phyloP scores from a whole-genome alignment of 2,888 invertebrate genomes.

The Metellina segmentata region DNA sequence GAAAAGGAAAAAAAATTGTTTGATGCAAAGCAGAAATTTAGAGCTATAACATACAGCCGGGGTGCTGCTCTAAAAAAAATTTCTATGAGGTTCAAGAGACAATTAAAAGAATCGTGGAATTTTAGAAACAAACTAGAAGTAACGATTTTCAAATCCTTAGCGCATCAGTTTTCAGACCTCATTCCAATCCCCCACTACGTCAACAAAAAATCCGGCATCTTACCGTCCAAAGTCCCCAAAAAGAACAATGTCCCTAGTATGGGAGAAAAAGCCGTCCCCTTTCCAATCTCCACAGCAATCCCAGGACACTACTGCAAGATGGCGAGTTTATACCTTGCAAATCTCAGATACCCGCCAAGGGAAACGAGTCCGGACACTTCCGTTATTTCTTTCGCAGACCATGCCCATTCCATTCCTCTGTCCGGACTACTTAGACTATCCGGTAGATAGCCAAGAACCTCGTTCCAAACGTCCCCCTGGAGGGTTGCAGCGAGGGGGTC shows the following conservation, averaged over 20 bases:
- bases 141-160: no score
- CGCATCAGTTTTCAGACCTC: no score
- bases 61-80: no score
- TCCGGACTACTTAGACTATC: slow-evolving; percentile 51
- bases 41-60: no score
- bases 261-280: background rate
- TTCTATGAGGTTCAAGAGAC: no score
- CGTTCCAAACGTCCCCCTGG: slow-evolving; percentile 41
- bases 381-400: slow-evolving; percentile 34
- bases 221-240: background rate
- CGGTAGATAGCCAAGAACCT: slow-evolving; percentile 37
- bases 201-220: background rate
- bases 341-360: slow-evolving; percentile 23
- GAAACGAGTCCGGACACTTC: slow-evolving; percentile 28
- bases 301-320: slow-evolving; percentile 24
- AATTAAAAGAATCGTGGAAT: no score
- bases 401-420: slow-evolving; percentile 43
- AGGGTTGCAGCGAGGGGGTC: slow-evolving; percentile 3
- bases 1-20: no score
- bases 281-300: slow-evolving; percentile 45
- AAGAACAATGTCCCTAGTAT: background rate
- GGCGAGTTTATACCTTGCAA: slow-evolving; percentile 52
- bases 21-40: no score
- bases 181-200: no score
- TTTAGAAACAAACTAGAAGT: no score